Conservation (phyloP, 2,888 invertebrate species). For the Drosophila kuntzei region DNA sequence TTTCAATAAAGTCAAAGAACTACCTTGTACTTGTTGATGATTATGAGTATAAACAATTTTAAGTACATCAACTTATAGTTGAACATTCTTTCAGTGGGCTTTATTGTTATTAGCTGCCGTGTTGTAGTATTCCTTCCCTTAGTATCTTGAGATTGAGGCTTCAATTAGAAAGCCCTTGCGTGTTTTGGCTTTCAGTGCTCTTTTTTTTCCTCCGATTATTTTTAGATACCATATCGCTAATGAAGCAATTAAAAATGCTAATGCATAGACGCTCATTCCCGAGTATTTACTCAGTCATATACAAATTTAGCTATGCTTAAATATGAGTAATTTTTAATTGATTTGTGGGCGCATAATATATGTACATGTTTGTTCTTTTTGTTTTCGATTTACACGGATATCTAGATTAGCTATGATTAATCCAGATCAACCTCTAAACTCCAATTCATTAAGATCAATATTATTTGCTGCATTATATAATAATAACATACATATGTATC, state of each 20-base stretch:
- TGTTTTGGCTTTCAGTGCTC: constrained; percentile 20
- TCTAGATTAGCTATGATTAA: too few species aligned
- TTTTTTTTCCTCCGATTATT: constrained; percentile 25
- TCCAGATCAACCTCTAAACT: too few species aligned
- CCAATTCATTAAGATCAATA: too few species aligned
- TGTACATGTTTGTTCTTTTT: neutral
- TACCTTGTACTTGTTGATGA: neutral
- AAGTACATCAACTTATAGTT: constrained; percentile 16
- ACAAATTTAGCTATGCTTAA: constrained; percentile 12
- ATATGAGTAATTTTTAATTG: constrained; percentile 37
- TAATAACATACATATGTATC: too few species aligned
- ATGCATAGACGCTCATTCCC: constrained; percentile 30
- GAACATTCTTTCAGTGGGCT: constrained; percentile 9
- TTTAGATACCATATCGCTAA: constrained; percentile 44
- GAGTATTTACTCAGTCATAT: constrained; percentile 10
- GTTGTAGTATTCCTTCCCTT: constrained; percentile 12
- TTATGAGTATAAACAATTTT: constrained; percentile 11
- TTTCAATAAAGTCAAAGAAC: neutral
- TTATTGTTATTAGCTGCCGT: constrained; percentile 17
- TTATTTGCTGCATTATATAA: neutral
- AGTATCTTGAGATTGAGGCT: constrained; percentile 24
- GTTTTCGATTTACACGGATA: neutral
- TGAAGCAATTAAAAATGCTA: constrained; percentile 44
- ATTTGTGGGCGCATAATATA: constrained; percentile 18
- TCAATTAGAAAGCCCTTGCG: constrained; percentile 14